These are phyloP conservation scores for Allobates femoralis DNA, from an alignment of 2,797 vertebrate genomes.

Conservation along the genomic window DNA sequence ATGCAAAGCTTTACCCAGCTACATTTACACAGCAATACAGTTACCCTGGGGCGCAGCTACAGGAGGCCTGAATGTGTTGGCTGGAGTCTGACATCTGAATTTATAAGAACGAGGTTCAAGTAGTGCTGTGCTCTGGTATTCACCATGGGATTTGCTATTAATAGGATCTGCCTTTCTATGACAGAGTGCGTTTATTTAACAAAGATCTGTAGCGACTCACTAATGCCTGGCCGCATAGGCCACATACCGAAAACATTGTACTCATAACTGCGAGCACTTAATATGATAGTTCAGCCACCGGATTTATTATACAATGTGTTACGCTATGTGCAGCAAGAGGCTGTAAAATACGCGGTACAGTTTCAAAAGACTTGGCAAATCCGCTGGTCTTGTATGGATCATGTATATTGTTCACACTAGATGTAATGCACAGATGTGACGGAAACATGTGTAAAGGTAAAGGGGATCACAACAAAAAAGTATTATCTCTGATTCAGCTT, in stretches of 20 bases:
- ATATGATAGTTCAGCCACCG: neutral
- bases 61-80: conserved; percentile 47
- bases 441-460: no score
- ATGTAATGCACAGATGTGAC: neutral
- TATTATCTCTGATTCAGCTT: no score
- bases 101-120: conserved; percentile 45
- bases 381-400: neutral
- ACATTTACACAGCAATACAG: conserved; percentile 58
- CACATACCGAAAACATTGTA: conserved; percentile 38
- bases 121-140: conserved; percentile 37
- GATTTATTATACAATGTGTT: neutral
- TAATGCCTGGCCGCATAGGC: conserved; percentile 27
- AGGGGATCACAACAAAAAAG: no score
- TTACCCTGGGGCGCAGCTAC: conserved; percentile 32
- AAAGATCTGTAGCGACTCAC: conserved; percentile 48
- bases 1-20: conserved; percentile 44
- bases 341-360: neutral
- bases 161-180: conserved; percentile 29
- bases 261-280: conserved; percentile 15
- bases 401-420: neutral
- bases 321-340: neutral
- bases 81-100: conserved; percentile 37
- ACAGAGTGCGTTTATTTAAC: conserved; percentile 47
- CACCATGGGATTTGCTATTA: conserved; percentile 43
- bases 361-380: neutral